phyloP scores from a whole-genome alignment of 2,797 vertebrate genomes.

The Lepidocolaptes lacrymiger region DNA sequence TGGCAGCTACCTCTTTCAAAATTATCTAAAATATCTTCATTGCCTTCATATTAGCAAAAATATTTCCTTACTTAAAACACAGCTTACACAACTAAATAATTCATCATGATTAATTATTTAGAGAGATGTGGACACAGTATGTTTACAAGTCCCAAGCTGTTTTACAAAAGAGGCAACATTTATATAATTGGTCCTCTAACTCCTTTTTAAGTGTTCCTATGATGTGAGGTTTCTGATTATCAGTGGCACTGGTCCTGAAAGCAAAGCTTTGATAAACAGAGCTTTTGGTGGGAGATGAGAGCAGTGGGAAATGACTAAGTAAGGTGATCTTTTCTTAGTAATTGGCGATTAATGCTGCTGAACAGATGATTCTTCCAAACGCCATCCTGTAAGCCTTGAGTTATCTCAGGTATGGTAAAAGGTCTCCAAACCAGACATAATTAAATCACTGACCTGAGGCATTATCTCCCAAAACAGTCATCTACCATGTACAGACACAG shows the following conservation, averaged over 20 bases:
- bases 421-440: neutral
- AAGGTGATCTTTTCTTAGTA: slow-evolving; percentile 24
- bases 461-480: neutral
- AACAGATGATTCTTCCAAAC: slow-evolving; percentile 9
- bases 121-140: slow-evolving; percentile 9
- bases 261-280: slow-evolving; percentile 1
- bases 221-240: neutral
- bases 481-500: neutral
- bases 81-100: slow-evolving; percentile 54
- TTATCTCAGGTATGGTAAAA: neutral
- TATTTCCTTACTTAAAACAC: neutral
- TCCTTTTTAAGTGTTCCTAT: neutral
- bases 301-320: neutral
- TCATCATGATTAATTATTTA: slow-evolving; percentile 58
- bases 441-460: slow-evolving; percentile 1
- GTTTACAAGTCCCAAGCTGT: slow-evolving; percentile 45
- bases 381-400: neutral
- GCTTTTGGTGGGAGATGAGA: neutral
- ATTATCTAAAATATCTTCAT: neutral
- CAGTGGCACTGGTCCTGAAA: neutral
- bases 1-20: neutral
- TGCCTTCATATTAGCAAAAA: neutral
- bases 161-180: slow-evolving; percentile 49
- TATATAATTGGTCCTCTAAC: slow-evolving; percentile 13
- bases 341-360: neutral